phyloP scores from a whole-genome alignment of 2,797 vertebrate genomes.

The Macropus fuliginosus region DNA sequence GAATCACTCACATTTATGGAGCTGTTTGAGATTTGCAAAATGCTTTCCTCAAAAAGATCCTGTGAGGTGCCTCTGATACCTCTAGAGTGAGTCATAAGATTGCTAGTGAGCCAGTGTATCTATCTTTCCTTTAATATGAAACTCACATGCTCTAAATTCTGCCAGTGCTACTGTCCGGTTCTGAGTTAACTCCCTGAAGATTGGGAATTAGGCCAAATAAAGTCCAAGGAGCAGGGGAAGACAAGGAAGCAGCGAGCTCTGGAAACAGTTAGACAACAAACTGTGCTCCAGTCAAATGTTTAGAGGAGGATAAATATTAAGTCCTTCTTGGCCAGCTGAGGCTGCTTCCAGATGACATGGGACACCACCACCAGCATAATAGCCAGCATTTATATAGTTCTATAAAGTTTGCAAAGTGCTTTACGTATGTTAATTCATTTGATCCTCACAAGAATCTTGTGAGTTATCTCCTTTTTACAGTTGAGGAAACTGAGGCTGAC shows the following conservation, averaged over 20 bases:
- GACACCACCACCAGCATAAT: not conserved
- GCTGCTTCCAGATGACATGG: not conserved
- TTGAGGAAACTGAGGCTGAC: not conserved
- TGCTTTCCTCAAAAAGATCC: not conserved
- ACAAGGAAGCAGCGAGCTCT: not conserved
- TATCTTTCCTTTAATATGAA: conserved; percentile 3
- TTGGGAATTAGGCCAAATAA: not conserved
- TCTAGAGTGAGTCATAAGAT: not conserved
- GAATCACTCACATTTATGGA: no score
- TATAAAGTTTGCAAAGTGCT: not conserved
- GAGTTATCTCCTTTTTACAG: not conserved
- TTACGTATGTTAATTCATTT: not conserved
- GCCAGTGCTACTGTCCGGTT: not conserved
- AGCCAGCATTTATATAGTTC: not conserved
- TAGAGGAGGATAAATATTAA: not conserved
- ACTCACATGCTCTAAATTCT: conserved; percentile 26
- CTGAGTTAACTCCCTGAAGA: not conserved
- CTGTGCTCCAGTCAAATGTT: not conserved
- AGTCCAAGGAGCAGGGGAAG: not conserved
- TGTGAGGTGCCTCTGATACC: not conserved
- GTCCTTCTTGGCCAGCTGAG: not conserved
- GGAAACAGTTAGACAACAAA: not conserved
- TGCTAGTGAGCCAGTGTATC: not conserved
- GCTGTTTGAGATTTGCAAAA: no score
- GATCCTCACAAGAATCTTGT: not conserved